Percentiles rank a stretch among this genome's conserved stretches.
Conservation (phyloP, 2,113 vertebrate species). For the Raja brachyura region DNA sequence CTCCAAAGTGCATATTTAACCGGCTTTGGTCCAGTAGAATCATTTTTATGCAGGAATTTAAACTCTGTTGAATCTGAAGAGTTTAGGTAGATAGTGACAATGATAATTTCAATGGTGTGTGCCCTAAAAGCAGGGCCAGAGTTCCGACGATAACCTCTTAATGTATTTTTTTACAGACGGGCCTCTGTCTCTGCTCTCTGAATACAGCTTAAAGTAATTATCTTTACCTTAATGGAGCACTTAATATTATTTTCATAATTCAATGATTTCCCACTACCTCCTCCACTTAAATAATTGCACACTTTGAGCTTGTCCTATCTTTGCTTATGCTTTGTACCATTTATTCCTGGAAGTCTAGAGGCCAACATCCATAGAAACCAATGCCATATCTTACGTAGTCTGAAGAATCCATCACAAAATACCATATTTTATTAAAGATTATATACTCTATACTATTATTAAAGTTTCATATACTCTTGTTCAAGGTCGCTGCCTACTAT, state of each 20-base stretch:
- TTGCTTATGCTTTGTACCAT: background rate
- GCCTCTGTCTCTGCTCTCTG: background rate
- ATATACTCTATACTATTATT: no score
- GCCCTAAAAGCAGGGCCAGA: background rate
- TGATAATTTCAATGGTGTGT: background rate
- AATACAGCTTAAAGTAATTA: background rate
- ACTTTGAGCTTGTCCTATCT: background rate
- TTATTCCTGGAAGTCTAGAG: background rate
- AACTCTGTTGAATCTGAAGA: background rate
- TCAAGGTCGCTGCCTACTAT: background rate
- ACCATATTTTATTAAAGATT: background rate
- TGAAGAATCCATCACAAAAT: background rate
- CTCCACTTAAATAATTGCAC: background rate
- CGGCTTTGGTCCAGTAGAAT: background rate
- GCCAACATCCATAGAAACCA: background rate
- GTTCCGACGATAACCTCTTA: background rate
- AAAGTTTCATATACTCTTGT: background rate
- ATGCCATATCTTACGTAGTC: background rate
- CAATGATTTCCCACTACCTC: background rate
- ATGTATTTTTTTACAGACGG: background rate
- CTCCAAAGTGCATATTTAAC: background rate
- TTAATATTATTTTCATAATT: slow-evolving; percentile 15
- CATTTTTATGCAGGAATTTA: background rate
- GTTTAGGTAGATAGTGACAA: background rate
- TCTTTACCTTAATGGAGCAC: background rate